Evolutionary conservation across 2,888 invertebrate genomes (phyloP).

Genomic region (Leptura quadrifasciata): DNA sequence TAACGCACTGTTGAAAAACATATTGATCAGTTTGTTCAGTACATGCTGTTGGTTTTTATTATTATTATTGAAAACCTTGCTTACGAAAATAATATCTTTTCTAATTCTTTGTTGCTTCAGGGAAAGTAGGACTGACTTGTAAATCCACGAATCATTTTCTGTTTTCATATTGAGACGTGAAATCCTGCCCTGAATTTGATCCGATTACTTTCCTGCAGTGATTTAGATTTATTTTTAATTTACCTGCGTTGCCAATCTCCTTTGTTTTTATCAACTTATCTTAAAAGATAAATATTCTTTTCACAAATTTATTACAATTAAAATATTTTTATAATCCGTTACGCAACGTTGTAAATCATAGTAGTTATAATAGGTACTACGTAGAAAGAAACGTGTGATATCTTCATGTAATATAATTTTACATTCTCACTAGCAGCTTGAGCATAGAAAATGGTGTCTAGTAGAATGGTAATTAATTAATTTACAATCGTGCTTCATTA

Average conservation of each 20-base stretch:
- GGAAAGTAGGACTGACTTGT: too few relatives aligned
- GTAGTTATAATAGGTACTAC: neutral
- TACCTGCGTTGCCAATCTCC: neutral
- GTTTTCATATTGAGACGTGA: too few relatives aligned
- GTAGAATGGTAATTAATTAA: conserved; percentile 19
- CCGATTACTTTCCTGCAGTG: neutral
- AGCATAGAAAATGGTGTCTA: neutral
- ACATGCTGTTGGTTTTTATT: too few relatives aligned
- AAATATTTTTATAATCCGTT: conserved; percentile 31
- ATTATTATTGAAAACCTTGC: too few relatives aligned
- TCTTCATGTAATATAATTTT: conserved; percentile 3
- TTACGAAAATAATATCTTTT: too few relatives aligned
- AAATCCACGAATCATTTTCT: too few relatives aligned
- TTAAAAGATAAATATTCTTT: conserved; percentile 31
- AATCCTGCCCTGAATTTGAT: neutral
- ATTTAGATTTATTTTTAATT: neutral
- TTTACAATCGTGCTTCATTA: conserved; percentile 36
- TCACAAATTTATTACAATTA: conserved; percentile 33
- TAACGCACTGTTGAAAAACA: too few relatives aligned
- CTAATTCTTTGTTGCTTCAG: too few relatives aligned
- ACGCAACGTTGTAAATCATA: conserved; percentile 30
- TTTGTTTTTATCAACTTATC: conserved; percentile 36
- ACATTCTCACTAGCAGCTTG: conserved; percentile 23
- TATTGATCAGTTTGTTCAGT: too few relatives aligned
- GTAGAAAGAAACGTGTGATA: conserved; percentile 28